Evolutionary conservation across 2,888 invertebrate species (phyloP), one percentile per base, ranked within the genome.

Genomic region (Aricia artaxerxes): DNA sequence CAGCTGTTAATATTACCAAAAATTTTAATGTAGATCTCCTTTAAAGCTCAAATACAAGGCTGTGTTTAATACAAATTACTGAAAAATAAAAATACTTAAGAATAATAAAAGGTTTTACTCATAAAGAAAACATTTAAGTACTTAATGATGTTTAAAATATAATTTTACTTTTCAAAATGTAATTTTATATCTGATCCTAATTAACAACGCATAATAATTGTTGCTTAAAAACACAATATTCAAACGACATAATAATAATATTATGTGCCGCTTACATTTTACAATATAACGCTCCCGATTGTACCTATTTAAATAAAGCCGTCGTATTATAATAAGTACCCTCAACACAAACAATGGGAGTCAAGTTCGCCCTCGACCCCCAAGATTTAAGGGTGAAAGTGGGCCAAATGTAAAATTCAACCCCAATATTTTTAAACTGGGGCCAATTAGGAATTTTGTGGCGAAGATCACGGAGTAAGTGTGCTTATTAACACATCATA

Each of bases 281-380:
- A 4, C 64, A 64, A 61, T 61, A 11, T 11, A 31, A 57, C 57
- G 61, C 61, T 9, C 61, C 24, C 2, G 61, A 31, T 31, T 64
- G 31, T 64, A 64, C 31, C 64, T 11, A 11, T 31, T 64, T 64
- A 4, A 40, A 40, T 64, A 31, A 64, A 64, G 64, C 11, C 31
- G 61, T 61, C 7, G 64, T 64, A 61, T 64, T 64, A 31, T 31
- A 64, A 31, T 64, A 64, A 64, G 64, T 64, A 64, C 64, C 64
- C 64, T 31, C 11, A 31, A 64, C 64, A 64, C 31, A 64, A 64
- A 64, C 64, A 64, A 64, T 64, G 61, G 61, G 24, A 64, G 31
- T 64, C 24, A 64, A 57, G 57, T 57, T 57, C 57, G 57, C 61
- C 61, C 61, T 64, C 64, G 64, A 64, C 64, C 64, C 64, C 9